Conservation (phyloP, 1,140 invertebrate genomes). For the Glossosoma conforme region DNA sequence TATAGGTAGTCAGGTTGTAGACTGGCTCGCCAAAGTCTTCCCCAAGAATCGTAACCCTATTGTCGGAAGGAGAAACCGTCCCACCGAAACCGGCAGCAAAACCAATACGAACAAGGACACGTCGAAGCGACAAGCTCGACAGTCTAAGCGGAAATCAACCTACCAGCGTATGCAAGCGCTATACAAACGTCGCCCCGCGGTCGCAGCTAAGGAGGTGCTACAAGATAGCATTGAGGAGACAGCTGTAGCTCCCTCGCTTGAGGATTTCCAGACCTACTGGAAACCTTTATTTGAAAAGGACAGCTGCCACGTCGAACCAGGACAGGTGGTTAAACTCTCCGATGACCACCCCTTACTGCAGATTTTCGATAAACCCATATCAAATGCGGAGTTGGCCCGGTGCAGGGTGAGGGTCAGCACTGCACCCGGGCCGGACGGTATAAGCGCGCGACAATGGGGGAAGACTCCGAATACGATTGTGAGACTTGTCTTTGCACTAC, state of each 20-base stretch:
- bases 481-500: background rate
- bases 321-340: background rate
- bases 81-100: no score
- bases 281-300: background rate
- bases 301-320: background rate
- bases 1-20: no score
- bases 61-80: no score
- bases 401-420: background rate
- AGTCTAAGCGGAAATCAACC: no score
- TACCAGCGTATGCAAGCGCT: no score
- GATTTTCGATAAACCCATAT: background rate
- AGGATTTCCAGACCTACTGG: background rate
- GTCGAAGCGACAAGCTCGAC: no score
- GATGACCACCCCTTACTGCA: background rate
- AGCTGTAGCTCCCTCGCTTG: background rate
- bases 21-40: no score
- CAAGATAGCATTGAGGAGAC: background rate
- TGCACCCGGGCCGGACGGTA: no score
- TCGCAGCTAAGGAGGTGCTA: background rate
- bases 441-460: background rate
- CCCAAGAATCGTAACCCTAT: no score
- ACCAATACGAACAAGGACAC: no score
- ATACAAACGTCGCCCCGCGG: no score
- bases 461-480: background rate
- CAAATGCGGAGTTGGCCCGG: background rate